phyloP scores from a whole-genome alignment of 35 echinoderm and acorn worm genomes.

The Amphiura filiformis region DNA sequence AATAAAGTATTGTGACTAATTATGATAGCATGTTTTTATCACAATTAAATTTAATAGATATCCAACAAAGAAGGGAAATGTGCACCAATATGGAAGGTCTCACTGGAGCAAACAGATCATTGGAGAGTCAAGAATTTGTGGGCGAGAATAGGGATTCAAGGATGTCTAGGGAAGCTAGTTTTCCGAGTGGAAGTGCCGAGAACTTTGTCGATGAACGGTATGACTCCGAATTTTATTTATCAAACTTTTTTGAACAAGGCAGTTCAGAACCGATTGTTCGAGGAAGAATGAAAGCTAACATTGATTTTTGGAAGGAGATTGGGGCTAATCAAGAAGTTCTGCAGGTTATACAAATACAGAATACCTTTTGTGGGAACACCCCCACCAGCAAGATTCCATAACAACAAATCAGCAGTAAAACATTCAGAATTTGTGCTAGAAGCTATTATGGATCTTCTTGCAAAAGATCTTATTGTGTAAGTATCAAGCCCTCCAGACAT shows the following conservation, averaged over 20 bases:
- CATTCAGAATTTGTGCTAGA: conserved; percentile 24
- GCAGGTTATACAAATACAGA: conserved; percentile 25
- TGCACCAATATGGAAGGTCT: too few species aligned
- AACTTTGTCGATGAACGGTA: too few species aligned
- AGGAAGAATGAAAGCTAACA: conserved; percentile 18
- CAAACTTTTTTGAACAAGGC: conserved; percentile 41
- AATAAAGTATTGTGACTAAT: too few species aligned
- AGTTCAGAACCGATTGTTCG: conserved; percentile 16
- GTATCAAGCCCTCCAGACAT: background rate
- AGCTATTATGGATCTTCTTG: conserved; percentile 4
- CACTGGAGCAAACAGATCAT: too few species aligned
- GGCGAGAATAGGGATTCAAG: too few species aligned
- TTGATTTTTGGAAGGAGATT: conserved; percentile 30
- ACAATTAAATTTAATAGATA: too few species aligned
- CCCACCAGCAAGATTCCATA: background rate
- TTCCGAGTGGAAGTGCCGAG: too few species aligned
- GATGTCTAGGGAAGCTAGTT: too few species aligned
- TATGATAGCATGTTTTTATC: too few species aligned
- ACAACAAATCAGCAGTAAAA: conserved; percentile 23
- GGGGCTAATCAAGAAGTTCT: background rate
- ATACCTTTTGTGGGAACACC: conserved; percentile 11
- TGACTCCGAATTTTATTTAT: too few species aligned
- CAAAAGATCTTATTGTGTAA: background rate
- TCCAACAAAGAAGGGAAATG: too few species aligned
- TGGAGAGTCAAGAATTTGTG: too few species aligned